Evolutionary conservation across 2,797 vertebrate genomes (phyloP).

Genomic region (Dallia pectoralis): DNA sequence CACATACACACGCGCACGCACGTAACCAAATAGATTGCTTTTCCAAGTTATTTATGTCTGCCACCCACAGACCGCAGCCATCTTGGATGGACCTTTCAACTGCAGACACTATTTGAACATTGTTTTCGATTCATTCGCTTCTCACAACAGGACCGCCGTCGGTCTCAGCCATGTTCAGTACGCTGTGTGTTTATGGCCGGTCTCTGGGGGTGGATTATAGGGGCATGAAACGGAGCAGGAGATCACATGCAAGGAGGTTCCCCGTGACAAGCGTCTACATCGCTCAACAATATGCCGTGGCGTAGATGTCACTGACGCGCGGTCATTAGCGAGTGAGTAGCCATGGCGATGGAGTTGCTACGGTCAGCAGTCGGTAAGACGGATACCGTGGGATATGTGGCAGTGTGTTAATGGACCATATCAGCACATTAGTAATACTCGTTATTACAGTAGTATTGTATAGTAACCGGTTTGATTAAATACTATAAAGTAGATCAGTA

Average conservation of each 20-base stretch:
- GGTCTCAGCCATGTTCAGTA: neutral
- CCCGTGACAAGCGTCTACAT: neutral
- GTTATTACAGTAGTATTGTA: neutral
- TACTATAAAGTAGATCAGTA: neutral
- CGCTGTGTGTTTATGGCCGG: neutral
- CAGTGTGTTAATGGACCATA: too few species aligned
- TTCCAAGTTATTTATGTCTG: neutral
- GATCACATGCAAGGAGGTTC: too few species aligned
- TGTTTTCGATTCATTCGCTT: too few species aligned
- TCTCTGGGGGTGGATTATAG: neutral
- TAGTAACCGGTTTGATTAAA: neutral
- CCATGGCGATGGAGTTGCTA: neutral
- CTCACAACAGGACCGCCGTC: too few species aligned
- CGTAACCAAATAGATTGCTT: neutral
- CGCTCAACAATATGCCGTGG: neutral
- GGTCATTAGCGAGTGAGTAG: neutral
- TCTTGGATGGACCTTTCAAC: neutral
- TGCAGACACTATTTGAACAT: neutral
- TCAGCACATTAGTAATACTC: too few species aligned
- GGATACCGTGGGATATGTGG: too few species aligned
- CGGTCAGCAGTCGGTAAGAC: neutral
- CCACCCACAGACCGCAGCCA: neutral
- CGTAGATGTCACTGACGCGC: neutral
- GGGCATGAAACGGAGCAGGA: neutral
- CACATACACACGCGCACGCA: constrained; percentile 19